Base-by-base conservation (phyloP, 2,888 invertebrate species). In the Limnephilus marmoratus region DNA sequence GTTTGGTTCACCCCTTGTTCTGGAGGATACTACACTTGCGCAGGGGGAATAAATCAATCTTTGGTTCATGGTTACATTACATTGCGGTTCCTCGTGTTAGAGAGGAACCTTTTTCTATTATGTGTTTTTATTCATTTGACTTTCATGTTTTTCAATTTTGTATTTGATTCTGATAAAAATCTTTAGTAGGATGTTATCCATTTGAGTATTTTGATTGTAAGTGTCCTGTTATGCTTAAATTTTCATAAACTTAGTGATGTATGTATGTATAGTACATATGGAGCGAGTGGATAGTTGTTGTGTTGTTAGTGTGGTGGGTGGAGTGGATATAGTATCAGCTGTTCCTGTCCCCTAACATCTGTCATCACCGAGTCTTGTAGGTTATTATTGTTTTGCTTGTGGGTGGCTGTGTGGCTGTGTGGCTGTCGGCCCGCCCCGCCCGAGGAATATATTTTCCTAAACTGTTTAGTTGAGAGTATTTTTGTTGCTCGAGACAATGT, bases 181-280 rank as follows among this genome's bases (percentile, higher is more conserved):
- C 95, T 96, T 96, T 96, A 96, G 96, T 96, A 96, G 96, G 96
- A 96, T 95, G 96, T 96, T 96, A 96, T 96, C 93, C 96, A 96
- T 93, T 93, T 93, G 93, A 96, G 96, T 96, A 96, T 96, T 96
- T 96, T 95, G 96, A 96, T 95, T 95, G 95, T 96, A 96, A 96
- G 96, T 96, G 96, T 96, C 95, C 96, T 96, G 96, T 96, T 96
- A 96, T 96, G 96, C 96, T 96, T 96, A 96, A 95, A 96, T 96
- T 96, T 95, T 95, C 95, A 95, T 94, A 53, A 95, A 91, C 90
- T 91, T 93, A 93, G 93, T 90, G 90, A 93, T 91, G 92, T 92
- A 92, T 91, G 87, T 92, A 90, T 83, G 49, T 34, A 81, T 81
- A 87, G 81, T 81, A 68, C 68, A 68, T 68, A 83, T 83, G 86